Evolutionary conservation across 2,113 vertebrate genomes (phyloP).

Genomic region (Hucho hucho): DNA sequence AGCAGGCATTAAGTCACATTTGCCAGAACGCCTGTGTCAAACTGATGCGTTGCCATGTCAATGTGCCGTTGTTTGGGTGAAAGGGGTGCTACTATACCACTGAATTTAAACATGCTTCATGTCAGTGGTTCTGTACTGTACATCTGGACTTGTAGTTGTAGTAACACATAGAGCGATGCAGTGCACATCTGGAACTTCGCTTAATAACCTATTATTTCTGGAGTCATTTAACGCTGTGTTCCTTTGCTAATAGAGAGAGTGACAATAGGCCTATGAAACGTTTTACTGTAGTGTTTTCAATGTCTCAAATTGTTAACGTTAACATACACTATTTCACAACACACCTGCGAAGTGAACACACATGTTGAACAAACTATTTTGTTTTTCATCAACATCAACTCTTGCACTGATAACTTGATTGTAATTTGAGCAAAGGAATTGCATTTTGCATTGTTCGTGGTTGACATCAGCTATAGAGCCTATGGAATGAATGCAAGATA

Average conservation of each 20-base stretch:
- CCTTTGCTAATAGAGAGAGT: conserved; percentile 29
- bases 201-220: conserved; percentile 57
- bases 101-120: conserved; percentile 18
- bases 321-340: background rate
- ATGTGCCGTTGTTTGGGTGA: conserved; percentile 22
- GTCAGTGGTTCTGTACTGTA: conserved; percentile 33
- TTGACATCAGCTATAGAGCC: background rate
- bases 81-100: conserved; percentile 33
- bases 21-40: conserved; percentile 36
- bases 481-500: background rate
- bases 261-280: background rate
- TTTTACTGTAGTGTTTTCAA: conserved; percentile 1
- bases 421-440: background rate
- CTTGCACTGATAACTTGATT: background rate
- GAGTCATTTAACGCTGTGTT: conserved; percentile 37
- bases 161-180: conserved; percentile 46
- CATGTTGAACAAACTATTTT: no score
- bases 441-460: conserved; percentile 1
- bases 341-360: no score
- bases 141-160: conserved; percentile 55
- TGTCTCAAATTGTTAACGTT: background rate
- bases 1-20: conserved; percentile 39
- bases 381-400: background rate
- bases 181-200: conserved; percentile 63
- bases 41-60: conserved; percentile 15